These are phyloP conservation scores for Acipenser transmontanus DNA, from an alignment of 2,797 vertebrate genomes.

Conservation along the genomic window DNA sequence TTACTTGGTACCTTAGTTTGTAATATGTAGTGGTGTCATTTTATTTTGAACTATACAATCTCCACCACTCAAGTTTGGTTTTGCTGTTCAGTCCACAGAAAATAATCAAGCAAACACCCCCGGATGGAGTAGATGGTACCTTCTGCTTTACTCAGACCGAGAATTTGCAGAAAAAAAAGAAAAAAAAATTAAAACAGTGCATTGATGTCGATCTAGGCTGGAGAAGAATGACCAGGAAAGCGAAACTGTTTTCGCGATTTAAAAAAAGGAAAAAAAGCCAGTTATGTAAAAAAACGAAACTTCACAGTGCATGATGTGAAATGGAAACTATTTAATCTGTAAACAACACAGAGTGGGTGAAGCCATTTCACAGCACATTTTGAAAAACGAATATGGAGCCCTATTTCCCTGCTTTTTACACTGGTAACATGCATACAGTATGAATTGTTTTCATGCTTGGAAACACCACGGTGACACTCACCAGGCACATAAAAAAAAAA, in stretches of 20 bases:
- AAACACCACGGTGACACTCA: no score
- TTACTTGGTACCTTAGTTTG: background rate
- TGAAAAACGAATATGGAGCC: conserved; percentile 39
- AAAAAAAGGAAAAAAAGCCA: no score
- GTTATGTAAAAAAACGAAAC: no score
- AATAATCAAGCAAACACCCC: conserved; percentile 33
- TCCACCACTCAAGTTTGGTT: background rate
- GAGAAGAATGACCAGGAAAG: no score
- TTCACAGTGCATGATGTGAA: conserved; percentile 25
- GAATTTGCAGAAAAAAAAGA: no score
- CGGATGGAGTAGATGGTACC: conserved; percentile 22
- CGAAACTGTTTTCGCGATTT: no score
- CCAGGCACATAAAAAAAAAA: no score
- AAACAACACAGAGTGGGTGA: conserved; percentile 34
- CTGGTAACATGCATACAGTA: no score
- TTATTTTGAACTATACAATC: background rate
- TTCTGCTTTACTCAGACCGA: conserved; percentile 24
- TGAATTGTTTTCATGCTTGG: no score
- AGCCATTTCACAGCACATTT: conserved; percentile 39
- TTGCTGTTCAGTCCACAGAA: conserved; percentile 2
- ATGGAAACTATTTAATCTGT: conserved; percentile 38
- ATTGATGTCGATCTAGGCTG: no score
- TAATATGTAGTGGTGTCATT: background rate
- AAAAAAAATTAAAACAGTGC: no score
- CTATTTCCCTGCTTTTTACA: no score